Evolutionary conservation across 30 jellyfish, hydroid and myxozoan genomes (phyloP).

Genomic region (Pelagia noctiluca): DNA sequence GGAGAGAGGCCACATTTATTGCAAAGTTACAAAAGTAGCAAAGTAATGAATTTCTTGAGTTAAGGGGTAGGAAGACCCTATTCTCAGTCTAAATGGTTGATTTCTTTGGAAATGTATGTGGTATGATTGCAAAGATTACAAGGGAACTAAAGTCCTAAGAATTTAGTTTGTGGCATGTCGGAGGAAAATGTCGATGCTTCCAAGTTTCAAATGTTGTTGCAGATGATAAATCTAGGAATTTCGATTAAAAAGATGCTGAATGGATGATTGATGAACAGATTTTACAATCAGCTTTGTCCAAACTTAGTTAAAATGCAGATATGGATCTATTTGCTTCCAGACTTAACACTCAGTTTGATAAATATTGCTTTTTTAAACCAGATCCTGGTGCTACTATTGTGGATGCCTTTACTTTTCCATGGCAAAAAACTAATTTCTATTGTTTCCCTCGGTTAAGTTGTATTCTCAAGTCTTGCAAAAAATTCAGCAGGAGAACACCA

Average conservation of each 20-base stretch:
- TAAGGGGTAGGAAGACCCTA: conserved; percentile 3
- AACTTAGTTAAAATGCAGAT: neutral
- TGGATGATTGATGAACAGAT: conserved; percentile 28
- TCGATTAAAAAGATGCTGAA: conserved; percentile 31
- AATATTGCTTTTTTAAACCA: conserved; percentile 46
- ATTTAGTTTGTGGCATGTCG: neutral
- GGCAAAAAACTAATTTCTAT: neutral
- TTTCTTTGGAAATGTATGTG: neutral
- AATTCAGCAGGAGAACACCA: conserved; percentile 1
- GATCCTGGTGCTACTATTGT: conserved; percentile 48
- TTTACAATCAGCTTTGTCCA: neutral
- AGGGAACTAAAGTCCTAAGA: neutral
- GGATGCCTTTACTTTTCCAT: conserved; percentile 22
- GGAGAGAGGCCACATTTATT: neutral
- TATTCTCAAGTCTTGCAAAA: conserved; percentile 3
- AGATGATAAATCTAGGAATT: conserved; percentile 33
- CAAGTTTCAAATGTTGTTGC: conserved; percentile 28
- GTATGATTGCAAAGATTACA: neutral
- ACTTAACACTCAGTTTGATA: conserved; percentile 24
- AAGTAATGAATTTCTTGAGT: neutral
- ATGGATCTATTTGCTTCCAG: conserved; percentile 56
- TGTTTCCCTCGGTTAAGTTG: conserved; percentile 19
- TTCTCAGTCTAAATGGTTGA: neutral
- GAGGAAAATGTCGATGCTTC: neutral
- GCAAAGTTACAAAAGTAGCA: neutral